These are phyloP conservation scores for Entelurus aequoreus DNA, from an alignment of 2,113 vertebrate species.

Conservation along the genomic window DNA sequence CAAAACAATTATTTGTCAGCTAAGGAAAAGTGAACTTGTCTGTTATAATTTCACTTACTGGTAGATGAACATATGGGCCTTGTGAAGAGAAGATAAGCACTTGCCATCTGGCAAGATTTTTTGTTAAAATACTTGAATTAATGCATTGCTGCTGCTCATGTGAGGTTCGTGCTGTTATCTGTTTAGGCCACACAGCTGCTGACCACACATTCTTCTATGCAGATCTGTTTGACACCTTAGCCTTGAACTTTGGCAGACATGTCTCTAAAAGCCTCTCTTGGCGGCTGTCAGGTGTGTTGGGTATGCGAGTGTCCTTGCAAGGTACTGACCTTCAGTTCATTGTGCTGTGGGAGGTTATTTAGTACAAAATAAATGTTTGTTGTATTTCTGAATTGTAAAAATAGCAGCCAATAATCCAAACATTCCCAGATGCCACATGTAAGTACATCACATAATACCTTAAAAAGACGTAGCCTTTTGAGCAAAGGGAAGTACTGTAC, in stretches of 20 bases:
- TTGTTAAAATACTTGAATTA: not conserved
- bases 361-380: too few species aligned
- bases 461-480: too few species aligned
- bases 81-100: too few species aligned
- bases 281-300: conserved; percentile 22
- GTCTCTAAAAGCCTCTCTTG: conserved; percentile 8
- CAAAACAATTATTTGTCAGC: not conserved
- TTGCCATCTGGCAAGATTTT: not conserved
- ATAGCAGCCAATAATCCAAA: too few species aligned
- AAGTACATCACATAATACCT: too few species aligned
- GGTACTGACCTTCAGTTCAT: not conserved
- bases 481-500: too few species aligned
- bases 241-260: conserved; percentile 37
- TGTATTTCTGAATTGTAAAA: too few species aligned
- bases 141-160: not conserved
- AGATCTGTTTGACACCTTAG: conserved; percentile 32
- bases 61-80: conserved; percentile 1
- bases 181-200: conserved; percentile 29
- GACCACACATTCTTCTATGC: conserved; percentile 10
- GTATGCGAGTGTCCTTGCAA: conserved; percentile 27
- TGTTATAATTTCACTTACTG: not conserved
- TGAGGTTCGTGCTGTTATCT: conserved; percentile 10
- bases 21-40: not conserved
- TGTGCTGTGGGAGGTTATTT: not conserved
- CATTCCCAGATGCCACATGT: too few species aligned